Evolutionary conservation across 2,888 invertebrate species (phyloP), one percentile per base, ranked within the genome.

Genomic region (Callyntrura guangdongensis): DNA sequence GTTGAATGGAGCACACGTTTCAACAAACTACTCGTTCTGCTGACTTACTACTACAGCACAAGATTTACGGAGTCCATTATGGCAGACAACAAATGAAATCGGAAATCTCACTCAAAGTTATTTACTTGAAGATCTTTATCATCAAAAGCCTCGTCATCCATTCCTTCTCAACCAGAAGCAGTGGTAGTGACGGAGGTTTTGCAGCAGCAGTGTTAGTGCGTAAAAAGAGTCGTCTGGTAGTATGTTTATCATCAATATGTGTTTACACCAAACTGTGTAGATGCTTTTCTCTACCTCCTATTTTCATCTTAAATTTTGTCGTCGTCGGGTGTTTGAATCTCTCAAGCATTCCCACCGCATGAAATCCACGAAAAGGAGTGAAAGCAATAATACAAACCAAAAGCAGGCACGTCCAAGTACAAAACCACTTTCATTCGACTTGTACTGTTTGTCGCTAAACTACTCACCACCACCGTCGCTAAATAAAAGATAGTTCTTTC

Each of bases 61-160:
- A 84, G 89, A 89, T 89, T 89, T 85, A 89, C 89, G 67, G 79
- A 89, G 89, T 85, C 85, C 89, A 85, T 85, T 89, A 89, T 77
- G 85, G 69, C 79, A 84, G 84, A 59, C 89, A 89, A 89, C 89
- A 89, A 89, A 89, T 89, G 89, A 89, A 89, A 89, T 89, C 89
- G 89, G 89, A 89, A 89, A 89, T 89, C 89, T 89, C 89, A 89
- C 89, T 89, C 89, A 89, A 89, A 84, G 89, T 89, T 89, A 89
- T 85, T 89, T 89, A 89, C 83, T 89, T 89, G 77, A n/a, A 83
- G 89, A 89, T 89, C 89, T 89, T 89, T 89, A 89, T 89, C 84
- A 84, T 83, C 84, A 74, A 59, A 89, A 82, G 82, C 36, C 87
- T 82, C 82, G 49, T 74, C 83, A 89, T 89, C 84, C 83, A 69